phyloP scores from a whole-genome alignment of 1,140 invertebrate species.

The Lordiphosa clarofinis region DNA sequence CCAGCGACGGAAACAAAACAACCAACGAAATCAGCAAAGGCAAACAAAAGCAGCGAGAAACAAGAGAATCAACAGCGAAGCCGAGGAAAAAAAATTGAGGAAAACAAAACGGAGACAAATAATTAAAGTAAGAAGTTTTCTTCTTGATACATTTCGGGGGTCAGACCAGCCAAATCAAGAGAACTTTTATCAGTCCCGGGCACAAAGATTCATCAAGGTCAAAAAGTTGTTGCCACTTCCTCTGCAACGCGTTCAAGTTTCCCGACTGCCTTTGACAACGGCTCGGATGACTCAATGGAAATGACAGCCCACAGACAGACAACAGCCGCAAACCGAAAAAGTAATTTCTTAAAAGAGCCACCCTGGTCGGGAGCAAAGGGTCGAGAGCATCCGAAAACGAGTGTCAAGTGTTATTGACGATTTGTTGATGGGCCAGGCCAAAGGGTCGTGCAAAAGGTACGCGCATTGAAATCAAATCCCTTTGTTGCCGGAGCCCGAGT shows the following conservation, averaged over 20 bases:
- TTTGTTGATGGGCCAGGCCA: slow-evolving; percentile 56
- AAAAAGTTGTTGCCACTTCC: slow-evolving; percentile 52
- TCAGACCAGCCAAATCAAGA: slow-evolving; percentile 13
- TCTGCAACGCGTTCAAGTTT: slow-evolving; percentile 23
- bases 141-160: slow-evolving; percentile 49
- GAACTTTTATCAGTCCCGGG: slow-evolving; percentile 43
- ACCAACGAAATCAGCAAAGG: slow-evolving; percentile 52
- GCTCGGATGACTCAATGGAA: slow-evolving; percentile 38
- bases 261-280: slow-evolving; percentile 47
- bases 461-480: slow-evolving; percentile 30
- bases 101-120: slow-evolving; percentile 50
- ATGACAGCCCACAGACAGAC: slow-evolving; percentile 11
- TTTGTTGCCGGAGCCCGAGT: slow-evolving; percentile 42
- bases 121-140: slow-evolving; percentile 64
- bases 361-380: slow-evolving; percentile 29
- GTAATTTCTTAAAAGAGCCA: slow-evolving; percentile 71
- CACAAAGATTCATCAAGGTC: slow-evolving; percentile 54
- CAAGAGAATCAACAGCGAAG: slow-evolving; percentile 20
- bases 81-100: slow-evolving; percentile 6
- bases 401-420: slow-evolving; percentile 77
- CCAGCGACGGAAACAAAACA: slow-evolving; percentile 43
- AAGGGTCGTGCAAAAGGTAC: slow-evolving; percentile 4
- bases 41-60: slow-evolving; percentile 39
- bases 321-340: slow-evolving; percentile 28
- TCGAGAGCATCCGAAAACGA: slow-evolving; percentile 35